Evolutionary conservation across 35 echinoderm and acorn worm species (phyloP).

Genomic region (Acanthaster planci): DNA sequence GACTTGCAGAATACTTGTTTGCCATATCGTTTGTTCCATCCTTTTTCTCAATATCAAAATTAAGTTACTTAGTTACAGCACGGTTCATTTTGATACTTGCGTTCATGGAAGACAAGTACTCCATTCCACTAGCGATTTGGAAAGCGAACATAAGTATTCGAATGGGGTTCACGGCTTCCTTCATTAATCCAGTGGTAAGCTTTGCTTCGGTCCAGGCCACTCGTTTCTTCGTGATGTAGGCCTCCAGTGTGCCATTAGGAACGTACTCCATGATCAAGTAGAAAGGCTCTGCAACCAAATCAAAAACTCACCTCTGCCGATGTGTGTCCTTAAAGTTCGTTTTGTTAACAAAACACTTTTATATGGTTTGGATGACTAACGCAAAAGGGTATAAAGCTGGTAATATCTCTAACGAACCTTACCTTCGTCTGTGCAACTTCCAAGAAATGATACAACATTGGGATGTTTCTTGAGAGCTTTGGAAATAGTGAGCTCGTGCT

Average conservation of each 20-base stretch:
- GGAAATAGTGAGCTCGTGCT: background rate
- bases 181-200: background rate
- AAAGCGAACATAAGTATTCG: conserved; percentile 1
- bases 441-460: background rate
- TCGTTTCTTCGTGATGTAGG: background rate
- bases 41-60: no score
- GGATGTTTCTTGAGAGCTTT: background rate
- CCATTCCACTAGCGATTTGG: background rate
- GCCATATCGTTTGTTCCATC: no score
- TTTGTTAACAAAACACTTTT: background rate
- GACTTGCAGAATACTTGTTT: no score
- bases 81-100: background rate
- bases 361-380: no score
- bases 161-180: background rate
- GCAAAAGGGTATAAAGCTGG: no score
- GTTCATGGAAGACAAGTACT: background rate
- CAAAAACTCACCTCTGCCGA: no score
- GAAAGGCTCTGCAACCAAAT: conserved; percentile 2
- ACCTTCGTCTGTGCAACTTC: background rate
- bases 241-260: background rate
- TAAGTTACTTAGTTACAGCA: no score
- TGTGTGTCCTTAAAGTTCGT: no score
- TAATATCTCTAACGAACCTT: background rate
- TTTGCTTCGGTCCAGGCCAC: background rate
- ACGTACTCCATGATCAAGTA: conserved; percentile 16